These are phyloP conservation scores for Dreissena rostriformis DNA, from an alignment of 1,140 invertebrate genomes.

Conservation along the genomic window DNA sequence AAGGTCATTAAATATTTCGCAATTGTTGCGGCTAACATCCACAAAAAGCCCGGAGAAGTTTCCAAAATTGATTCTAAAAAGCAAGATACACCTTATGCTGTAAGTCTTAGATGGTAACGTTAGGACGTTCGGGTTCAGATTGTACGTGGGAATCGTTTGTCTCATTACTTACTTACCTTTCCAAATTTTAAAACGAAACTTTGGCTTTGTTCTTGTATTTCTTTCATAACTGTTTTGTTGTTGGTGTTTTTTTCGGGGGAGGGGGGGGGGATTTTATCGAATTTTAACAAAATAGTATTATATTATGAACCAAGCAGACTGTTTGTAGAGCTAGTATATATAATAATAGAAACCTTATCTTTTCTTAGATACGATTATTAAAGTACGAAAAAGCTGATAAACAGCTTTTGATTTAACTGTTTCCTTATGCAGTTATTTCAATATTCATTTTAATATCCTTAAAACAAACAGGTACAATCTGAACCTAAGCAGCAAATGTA, in stretches of 20 bases:
- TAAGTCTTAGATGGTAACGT: slow-evolving; percentile 91
- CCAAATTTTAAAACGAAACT: neutral
- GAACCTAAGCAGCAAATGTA: too few relatives aligned
- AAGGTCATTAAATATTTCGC: slow-evolving; percentile 99
- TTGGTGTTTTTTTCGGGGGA: too few relatives aligned
- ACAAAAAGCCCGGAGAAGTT: slow-evolving; percentile 86
- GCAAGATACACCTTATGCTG: slow-evolving; percentile 84
- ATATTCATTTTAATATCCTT: too few relatives aligned
- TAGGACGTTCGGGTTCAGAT: neutral
- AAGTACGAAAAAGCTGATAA: too few relatives aligned
- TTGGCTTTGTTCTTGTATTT: neutral
- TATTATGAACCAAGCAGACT: neutral
- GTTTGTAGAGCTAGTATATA: neutral
- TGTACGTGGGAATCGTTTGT: neutral
- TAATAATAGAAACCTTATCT: too few relatives aligned
- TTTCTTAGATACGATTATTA: too few relatives aligned
- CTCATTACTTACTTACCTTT: neutral
- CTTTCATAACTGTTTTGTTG: neutral
- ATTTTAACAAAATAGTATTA: neutral
- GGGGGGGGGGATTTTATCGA: too few relatives aligned
- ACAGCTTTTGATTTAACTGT: too few relatives aligned
- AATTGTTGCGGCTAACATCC: slow-evolving; percentile 90
- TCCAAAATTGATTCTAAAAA: slow-evolving; percentile 82
- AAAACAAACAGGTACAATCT: too few relatives aligned
- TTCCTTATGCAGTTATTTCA: too few relatives aligned